These are phyloP conservation scores for Drosophila fulvimacula DNA, from an alignment of 2,888 invertebrate genomes.

Conservation along the genomic window DNA sequence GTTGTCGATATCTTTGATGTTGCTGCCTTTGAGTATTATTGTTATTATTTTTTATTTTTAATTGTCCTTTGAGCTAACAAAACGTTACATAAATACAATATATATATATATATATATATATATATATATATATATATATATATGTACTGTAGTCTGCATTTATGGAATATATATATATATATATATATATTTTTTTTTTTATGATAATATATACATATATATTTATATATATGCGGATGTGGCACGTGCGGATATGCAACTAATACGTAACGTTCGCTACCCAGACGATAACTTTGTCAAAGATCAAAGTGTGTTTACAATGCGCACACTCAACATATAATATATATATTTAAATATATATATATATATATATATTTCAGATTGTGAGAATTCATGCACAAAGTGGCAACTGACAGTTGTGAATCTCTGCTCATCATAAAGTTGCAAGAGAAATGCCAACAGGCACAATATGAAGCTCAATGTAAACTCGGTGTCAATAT, in stretches of 20 bases:
- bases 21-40: not conserved
- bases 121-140: not conserved
- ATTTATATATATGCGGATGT: not conserved
- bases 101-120: conserved; percentile 1
- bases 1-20: not conserved
- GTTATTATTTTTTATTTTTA: not conserved
- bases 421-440: conserved; percentile 15
- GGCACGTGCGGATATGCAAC: conserved; percentile 19
- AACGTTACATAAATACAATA: not conserved
- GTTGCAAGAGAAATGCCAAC: conserved; percentile 32
- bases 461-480: conserved; percentile 55
- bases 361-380: not conserved
- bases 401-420: conserved; percentile 35
- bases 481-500: conserved; percentile 44
- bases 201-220: conserved; percentile 3
- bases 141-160: not conserved
- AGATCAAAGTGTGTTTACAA: conserved; percentile 47
- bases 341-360: conserved; percentile 2
- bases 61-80: not conserved
- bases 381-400: conserved; percentile 42
- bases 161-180: conserved; percentile 22
- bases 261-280: conserved; percentile 36
- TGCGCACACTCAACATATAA: conserved; percentile 7
- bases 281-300: conserved; percentile 37
- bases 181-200: conserved; percentile 1